Evolutionary conservation across 2,797 vertebrate genomes (phyloP), one percentile per base, ranked within the genome.

Genomic region (Hoplostethus mediterraneus): DNA sequence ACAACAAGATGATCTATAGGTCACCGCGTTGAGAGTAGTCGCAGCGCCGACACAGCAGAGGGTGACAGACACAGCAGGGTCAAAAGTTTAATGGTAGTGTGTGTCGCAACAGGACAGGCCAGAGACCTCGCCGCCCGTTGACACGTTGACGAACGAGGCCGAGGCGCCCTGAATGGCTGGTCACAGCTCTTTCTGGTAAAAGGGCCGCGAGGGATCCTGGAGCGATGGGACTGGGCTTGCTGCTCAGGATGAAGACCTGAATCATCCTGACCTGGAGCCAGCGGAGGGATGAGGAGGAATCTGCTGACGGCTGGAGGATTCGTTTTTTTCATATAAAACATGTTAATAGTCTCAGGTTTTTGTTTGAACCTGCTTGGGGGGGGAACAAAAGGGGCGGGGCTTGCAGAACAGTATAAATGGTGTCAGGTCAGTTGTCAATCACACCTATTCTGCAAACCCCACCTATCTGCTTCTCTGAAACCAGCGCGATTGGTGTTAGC

Each of bases 31-130:
- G 66, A 85, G 87, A 58, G 85, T 75, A 81, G 76, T 83, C 71
- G 3, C 51, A 17, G 59, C 48, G 21, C 54, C 84, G 71, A 86
- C 74, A 82, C 67, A 66, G 62, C 55, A 2, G n/a, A 17, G 63
- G 61, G 45, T 63, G 85, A 71, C 74, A 74, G 77, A 86, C 58
- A 3, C n/a, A 44, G 48, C 17, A 6, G 82, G 92, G 91, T 94
- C 92, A 92, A 89, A 90, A 88, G 90, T 93, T 88, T 84, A 90
- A 90, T 81, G 82, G 79, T 13, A 21, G 72, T 44, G 45, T 67
- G 74, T 68, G 33, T 61, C 4, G 82, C 73, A 71, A 63, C 79
- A 67, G 5, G 17, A 21, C 21, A 21, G 21, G 21, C 21, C 1
- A 21, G 65, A 6, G n/a, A 72, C 71, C n/a, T 62, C 62, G 62